Percentiles rank a stretch among this genome's conserved stretches.
Evolutionary conservation across 2,888 invertebrate species (phyloP).

Genomic region (Andrena camellia): DNA sequence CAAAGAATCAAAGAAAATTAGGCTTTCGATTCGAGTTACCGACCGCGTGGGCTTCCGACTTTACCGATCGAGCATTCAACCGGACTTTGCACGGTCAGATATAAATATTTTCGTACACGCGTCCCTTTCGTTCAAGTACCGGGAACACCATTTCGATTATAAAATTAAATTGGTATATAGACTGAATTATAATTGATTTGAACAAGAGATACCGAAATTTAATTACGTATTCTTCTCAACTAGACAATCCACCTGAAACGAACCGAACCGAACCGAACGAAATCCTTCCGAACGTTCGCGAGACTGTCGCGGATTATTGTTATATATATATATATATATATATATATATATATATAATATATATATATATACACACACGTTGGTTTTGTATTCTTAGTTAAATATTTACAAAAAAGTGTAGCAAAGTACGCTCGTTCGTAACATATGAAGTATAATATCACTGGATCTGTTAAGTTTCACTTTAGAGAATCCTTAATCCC

Average conservation of each 20-base stretch:
- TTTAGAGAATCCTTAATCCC: conserved; percentile 41
- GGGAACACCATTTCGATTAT: no score
- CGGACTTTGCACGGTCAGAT: not conserved
- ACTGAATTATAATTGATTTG: not conserved
- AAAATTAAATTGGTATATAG: not conserved
- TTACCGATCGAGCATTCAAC: conserved; percentile 34
- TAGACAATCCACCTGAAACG: not conserved
- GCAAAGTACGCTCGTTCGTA: conserved; percentile 58
- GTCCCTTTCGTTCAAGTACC: not conserved
- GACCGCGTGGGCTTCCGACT: not conserved
- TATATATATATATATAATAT: conserved; percentile 18
- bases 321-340: conserved; percentile 21
- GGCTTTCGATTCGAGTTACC: conserved; percentile 45
- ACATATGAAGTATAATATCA: conserved; percentile 60
- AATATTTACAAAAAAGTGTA: conserved; percentile 66
- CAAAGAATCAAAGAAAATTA: conserved; percentile 33
- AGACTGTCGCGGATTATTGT: conserved; percentile 34
- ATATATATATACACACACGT: conserved; percentile 33
- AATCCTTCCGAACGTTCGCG: conserved; percentile 24
- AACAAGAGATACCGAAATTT: not conserved
- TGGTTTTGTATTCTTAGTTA: conserved; percentile 47
- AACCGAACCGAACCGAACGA: conserved; percentile 6
- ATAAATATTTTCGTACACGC: not conserved
- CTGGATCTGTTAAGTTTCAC: conserved; percentile 45
- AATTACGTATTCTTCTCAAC: no score